phyloP scores from a whole-genome alignment of 2,888 invertebrate species.

The Chrysopilus asiliformis region DNA sequence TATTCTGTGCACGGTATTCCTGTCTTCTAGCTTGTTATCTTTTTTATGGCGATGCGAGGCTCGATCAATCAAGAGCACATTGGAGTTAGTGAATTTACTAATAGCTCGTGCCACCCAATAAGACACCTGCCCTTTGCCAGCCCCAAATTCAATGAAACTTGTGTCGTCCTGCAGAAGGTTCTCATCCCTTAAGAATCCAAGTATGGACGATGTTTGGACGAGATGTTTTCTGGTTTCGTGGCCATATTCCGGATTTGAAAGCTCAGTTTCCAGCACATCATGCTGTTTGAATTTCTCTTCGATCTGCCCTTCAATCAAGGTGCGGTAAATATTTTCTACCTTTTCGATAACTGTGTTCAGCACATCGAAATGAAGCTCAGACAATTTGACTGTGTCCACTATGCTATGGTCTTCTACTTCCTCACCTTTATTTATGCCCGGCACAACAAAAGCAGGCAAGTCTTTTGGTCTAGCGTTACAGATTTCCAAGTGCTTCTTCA shows the following conservation, averaged over 20 bases:
- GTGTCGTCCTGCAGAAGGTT: constrained; percentile 46
- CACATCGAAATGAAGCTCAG: constrained; percentile 29
- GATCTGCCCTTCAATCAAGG: constrained; percentile 29
- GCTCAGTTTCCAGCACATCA: constrained; percentile 37
- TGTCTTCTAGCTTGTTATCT: constrained; percentile 47
- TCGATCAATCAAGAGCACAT: constrained; percentile 63
- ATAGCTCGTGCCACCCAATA: constrained; percentile 59
- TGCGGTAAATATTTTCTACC: constrained; percentile 34
- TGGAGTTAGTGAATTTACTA: constrained; percentile 32
- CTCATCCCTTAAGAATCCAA: constrained; percentile 51
- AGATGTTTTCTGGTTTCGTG: constrained; percentile 57
- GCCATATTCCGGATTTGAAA: constrained; percentile 43
- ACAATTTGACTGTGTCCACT: constrained; percentile 25
- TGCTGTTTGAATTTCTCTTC: constrained; percentile 34
- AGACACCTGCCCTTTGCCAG: constrained; percentile 77
- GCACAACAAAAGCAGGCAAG: constrained; percentile 36
- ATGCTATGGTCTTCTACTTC: constrained; percentile 8
- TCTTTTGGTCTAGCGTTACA: constrained; percentile 52
- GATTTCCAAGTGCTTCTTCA: constrained; percentile 54
- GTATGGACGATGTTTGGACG: constrained; percentile 61
- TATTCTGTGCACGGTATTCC: constrained; percentile 44
- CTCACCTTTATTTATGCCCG: constrained; percentile 25
- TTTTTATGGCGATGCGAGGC: constrained; percentile 71
- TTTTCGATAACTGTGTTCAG: constrained; percentile 35
- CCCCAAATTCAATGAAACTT: constrained; percentile 77